These are phyloP conservation scores for Sacculina carcini DNA, from an alignment of 2,888 invertebrate genomes.

Conservation along the genomic window DNA sequence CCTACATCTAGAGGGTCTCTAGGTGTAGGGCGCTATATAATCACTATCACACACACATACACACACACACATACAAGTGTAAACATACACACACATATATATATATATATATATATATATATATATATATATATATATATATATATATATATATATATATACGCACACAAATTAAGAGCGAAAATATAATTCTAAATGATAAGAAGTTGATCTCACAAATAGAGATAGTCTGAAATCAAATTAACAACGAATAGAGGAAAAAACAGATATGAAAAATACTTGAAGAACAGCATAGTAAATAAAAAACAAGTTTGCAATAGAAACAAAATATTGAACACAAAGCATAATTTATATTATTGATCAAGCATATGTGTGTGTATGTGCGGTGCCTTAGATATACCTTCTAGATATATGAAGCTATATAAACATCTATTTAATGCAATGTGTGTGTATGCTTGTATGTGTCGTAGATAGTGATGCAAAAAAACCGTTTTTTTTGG, in stretches of 20 bases:
- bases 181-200: neutral
- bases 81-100: conserved; percentile 1
- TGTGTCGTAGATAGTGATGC: neutral
- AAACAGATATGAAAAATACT: too few relatives aligned
- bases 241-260: too few relatives aligned
- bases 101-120: conserved; percentile 1
- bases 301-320: too few relatives aligned
- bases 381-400: too few relatives aligned
- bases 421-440: too few relatives aligned
- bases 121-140: conserved; percentile 2
- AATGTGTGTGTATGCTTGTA: neutral
- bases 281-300: too few relatives aligned
- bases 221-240: too few relatives aligned
- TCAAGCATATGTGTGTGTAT: too few relatives aligned
- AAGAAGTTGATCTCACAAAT: conserved; percentile 4
- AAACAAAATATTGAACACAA: neutral
- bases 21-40: too few relatives aligned
- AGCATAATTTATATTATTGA: neutral
- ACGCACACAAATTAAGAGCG: conserved; percentile 1
- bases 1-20: too few relatives aligned
- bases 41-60: neutral
- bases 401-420: too few relatives aligned
- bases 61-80: neutral
- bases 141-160: conserved; percentile 5
- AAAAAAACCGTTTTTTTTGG: too few relatives aligned